Percentiles rank a stretch among this genome's conserved stretches.
Conservation (phyloP, 2,797 vertebrate genomes). For the Takifugu rubripes region DNA sequence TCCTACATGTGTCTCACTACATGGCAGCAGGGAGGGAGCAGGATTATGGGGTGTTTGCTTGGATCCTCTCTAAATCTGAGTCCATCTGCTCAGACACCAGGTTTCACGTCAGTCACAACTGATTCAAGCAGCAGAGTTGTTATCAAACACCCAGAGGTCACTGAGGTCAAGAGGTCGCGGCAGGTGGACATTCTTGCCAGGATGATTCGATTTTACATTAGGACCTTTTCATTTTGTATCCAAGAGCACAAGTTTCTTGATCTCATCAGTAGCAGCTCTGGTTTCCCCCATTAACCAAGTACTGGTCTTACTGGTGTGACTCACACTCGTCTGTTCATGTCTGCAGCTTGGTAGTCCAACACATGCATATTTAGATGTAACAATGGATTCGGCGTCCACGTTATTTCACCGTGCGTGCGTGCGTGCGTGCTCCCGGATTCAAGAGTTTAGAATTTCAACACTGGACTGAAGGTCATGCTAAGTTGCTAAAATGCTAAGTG, state of each 20-base stretch:
- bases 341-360: constrained; percentile 46
- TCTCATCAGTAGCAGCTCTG: constrained; percentile 17
- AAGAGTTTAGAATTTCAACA: constrained; percentile 30
- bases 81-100: no score
- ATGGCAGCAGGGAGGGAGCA: no score
- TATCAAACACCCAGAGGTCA: neutral
- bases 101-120: no score
- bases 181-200: neutral
- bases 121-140: neutral
- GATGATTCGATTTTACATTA: no score
- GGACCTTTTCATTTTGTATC: constrained; percentile 4
- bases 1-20: no score
- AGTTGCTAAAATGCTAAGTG: constrained; percentile 34
- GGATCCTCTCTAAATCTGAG: no score
- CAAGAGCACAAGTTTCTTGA: constrained; percentile 45
- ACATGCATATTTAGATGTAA: constrained; percentile 51
- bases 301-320: constrained; percentile 7
- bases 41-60: no score
- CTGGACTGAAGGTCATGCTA: constrained; percentile 38
- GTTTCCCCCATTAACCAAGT: constrained; percentile 26
- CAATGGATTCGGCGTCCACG: constrained; percentile 44
- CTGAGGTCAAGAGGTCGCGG: neutral
- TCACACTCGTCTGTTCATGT: constrained; percentile 51
- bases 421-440: constrained; percentile 30
- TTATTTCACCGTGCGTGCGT: constrained; percentile 25